These are phyloP conservation scores for Bombus confusus DNA, from an alignment of 1,140 invertebrate species.

Conservation along the genomic window DNA sequence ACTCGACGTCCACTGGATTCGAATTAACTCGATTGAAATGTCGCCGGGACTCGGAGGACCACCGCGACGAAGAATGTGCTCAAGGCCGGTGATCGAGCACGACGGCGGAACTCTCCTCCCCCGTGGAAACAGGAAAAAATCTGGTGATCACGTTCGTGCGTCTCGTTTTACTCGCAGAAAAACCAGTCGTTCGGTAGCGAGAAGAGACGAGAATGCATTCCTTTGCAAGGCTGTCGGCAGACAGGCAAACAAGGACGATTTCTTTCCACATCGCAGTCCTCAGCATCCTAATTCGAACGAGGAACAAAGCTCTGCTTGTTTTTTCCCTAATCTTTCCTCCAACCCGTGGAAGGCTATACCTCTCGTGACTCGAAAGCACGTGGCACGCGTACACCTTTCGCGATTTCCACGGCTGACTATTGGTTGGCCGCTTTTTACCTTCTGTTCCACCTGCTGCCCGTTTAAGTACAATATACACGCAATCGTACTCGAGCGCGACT, in stretches of 20 bases:
- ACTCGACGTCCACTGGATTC: background rate
- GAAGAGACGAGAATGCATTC: slow-evolving; percentile 62
- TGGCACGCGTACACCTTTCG: slow-evolving; percentile 8
- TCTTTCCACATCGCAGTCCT: slow-evolving; percentile 19
- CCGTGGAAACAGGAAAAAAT: slow-evolving; percentile 45
- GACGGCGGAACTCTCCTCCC: background rate
- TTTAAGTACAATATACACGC: slow-evolving; percentile 39
- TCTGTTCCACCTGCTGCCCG: background rate
- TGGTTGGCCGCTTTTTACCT: slow-evolving; percentile 14
- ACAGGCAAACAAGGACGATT: slow-evolving; percentile 52
- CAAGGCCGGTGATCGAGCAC: slow-evolving; percentile 42
- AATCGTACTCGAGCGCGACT: slow-evolving; percentile 24
- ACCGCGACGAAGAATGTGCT: slow-evolving; percentile 36
- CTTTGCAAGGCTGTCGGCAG: slow-evolving; percentile 33
- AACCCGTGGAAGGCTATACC: background rate
- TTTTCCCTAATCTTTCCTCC: background rate
- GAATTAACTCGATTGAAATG: slow-evolving; percentile 38
- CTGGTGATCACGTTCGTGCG: slow-evolving; percentile 23
- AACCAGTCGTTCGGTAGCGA: slow-evolving; percentile 59
- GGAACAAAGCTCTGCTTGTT: background rate
- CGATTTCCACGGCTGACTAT: background rate
- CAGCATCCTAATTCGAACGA: slow-evolving; percentile 1
- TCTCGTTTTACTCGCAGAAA: slow-evolving; percentile 63
- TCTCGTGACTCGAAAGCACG: background rate
- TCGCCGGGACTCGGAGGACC: slow-evolving; percentile 20